These are phyloP conservation scores for Cyrtorhinus lividipennis DNA, from an alignment of 1,140 invertebrate genomes.

Conservation along the genomic window DNA sequence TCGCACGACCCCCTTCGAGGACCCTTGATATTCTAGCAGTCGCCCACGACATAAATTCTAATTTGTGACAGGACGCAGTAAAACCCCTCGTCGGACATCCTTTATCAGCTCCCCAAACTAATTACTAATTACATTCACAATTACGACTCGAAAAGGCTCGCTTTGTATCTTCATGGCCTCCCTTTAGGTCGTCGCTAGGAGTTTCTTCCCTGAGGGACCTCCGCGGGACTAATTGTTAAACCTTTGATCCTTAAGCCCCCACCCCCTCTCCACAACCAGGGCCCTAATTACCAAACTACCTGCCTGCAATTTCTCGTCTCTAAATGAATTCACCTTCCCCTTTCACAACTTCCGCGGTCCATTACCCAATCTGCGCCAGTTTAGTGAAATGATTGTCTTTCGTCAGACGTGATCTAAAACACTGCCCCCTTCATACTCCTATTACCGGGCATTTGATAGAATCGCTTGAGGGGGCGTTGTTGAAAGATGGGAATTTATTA, in stretches of 20 bases:
- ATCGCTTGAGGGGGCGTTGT: no score
- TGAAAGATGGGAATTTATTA: no score
- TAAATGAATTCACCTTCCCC: slow-evolving; percentile 12
- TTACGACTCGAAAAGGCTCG: slow-evolving; percentile 1
- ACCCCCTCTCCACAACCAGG: not conserved
- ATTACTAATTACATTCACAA: slow-evolving; percentile 11
- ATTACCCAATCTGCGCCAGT: slow-evolving; percentile 7
- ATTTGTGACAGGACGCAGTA: not conserved
- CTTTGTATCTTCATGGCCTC: not conserved
- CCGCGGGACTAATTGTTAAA: slow-evolving; percentile 12
- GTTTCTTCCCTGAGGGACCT: slow-evolving; percentile 13
- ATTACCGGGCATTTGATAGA: no score
- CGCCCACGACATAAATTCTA: slow-evolving; percentile 12
- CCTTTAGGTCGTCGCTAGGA: not conserved
- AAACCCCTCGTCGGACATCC: slow-evolving; percentile 13
- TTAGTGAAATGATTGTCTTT: not conserved
- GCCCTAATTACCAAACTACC: slow-evolving; percentile 11
- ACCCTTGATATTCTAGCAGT: slow-evolving; percentile 1
- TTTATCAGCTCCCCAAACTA: slow-evolving; percentile 11
- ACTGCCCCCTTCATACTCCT: not conserved
- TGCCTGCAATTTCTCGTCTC: slow-evolving; percentile 5
- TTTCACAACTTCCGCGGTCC: slow-evolving; percentile 11
- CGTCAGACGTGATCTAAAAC: not conserved
- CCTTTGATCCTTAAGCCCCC: slow-evolving; percentile 13
- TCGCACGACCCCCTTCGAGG: no score